These are phyloP conservation scores for Nycticebus coucang DNA, from an alignment of 2,113 vertebrate genomes.

Conservation along the genomic window DNA sequence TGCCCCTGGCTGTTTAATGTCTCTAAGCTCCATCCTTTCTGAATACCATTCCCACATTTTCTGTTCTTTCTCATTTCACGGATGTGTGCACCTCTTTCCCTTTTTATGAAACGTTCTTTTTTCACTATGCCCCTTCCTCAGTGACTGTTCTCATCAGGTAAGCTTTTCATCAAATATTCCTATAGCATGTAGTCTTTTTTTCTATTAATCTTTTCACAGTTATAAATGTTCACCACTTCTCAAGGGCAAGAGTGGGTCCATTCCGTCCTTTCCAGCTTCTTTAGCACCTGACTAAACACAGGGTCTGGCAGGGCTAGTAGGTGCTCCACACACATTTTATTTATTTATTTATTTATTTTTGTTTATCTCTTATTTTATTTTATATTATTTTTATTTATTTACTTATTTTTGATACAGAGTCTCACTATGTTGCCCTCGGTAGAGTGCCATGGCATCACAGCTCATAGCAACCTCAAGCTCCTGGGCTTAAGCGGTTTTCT, in stretches of 20 bases:
- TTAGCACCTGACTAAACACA: not conserved
- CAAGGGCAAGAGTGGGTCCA: not conserved
- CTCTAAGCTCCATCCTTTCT: not conserved
- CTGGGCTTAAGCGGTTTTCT: no score
- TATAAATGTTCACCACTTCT: not conserved
- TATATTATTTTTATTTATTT: not conserved
- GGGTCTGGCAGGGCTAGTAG: not conserved
- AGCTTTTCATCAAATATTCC: not conserved
- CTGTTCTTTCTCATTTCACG: not conserved
- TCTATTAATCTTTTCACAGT: not conserved
- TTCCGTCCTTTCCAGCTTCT: not conserved
- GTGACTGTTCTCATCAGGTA: not conserved
- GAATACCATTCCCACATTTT: not conserved
- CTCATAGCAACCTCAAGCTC: no score
- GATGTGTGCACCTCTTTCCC: not conserved
- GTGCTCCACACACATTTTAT: not conserved
- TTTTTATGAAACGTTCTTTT: not conserved
- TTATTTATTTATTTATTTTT: no score
- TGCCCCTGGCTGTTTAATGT: not conserved
- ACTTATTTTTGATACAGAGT: no score
- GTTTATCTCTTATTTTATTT: no score
- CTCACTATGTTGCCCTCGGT: no score
- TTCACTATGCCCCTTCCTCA: not conserved
- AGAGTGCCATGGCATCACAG: no score
- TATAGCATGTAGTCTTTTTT: not conserved